Conservation (phyloP, 2,113 vertebrate genomes). For the Chloropsis cyanopogon region DNA sequence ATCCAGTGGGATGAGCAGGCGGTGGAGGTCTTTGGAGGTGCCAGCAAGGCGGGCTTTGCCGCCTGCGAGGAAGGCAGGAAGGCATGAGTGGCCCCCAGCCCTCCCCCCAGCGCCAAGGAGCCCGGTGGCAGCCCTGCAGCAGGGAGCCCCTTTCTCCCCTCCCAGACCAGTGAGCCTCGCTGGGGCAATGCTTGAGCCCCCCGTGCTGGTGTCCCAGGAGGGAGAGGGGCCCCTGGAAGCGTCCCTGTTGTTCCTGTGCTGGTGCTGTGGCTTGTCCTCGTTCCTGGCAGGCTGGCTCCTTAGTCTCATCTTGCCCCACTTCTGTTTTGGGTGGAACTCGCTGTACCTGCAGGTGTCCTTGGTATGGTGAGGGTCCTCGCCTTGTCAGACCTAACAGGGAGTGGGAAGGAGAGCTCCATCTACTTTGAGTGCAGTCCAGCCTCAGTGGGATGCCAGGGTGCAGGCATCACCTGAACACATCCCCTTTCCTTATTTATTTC, state of each 20-base stretch:
- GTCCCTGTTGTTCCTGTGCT: neutral
- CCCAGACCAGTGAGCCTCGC: neutral
- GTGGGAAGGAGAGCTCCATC: neutral
- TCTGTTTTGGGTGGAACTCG: neutral
- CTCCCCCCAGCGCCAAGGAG: conserved; percentile 7
- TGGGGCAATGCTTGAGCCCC: neutral
- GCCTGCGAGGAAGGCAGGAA: conserved; percentile 82
- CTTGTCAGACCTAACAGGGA: neutral
- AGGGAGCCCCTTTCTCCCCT: neutral
- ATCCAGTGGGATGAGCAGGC: conserved; percentile 90
- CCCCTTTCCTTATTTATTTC: neutral
- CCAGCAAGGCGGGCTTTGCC: conserved; percentile 81
- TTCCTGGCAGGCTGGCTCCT: neutral
- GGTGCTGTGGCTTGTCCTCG: neutral
- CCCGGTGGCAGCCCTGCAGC: neutral
- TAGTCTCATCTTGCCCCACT: neutral
- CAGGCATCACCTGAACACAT: neutral
- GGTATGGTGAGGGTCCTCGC: neutral
- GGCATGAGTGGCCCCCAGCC: conserved; percentile 68
- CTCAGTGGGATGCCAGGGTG: neutral
- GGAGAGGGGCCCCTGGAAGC: neutral
- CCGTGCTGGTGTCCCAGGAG: fast-evolving
- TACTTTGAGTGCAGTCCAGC: neutral
- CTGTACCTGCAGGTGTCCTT: neutral
- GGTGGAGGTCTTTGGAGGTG: conserved; percentile 88